Evolutionary conservation across 2,797 vertebrate genomes (phyloP).

Genomic region (Borostomias antarcticus): DNA sequence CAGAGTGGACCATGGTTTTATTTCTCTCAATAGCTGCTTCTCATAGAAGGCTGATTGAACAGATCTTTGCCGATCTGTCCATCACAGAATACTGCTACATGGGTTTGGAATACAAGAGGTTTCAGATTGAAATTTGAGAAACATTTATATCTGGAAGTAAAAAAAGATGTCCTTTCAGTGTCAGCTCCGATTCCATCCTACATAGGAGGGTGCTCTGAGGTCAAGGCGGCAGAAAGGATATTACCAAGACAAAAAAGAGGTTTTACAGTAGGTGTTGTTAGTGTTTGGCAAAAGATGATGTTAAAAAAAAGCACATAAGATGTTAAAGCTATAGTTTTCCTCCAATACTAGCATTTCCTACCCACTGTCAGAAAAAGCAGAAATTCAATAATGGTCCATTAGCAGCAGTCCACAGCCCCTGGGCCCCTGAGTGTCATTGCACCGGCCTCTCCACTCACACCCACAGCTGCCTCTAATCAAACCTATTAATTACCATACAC

Average conservation of each 20-base stretch:
- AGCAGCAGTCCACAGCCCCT: conserved; percentile 21
- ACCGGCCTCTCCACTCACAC: conserved; percentile 42
- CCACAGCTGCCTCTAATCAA: conserved; percentile 47
- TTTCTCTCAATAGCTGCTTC: conserved; percentile 7
- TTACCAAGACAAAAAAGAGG: background rate
- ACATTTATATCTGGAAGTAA: too few species aligned
- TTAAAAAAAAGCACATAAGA: background rate
- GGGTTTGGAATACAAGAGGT: too few species aligned
- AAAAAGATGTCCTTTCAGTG: too few species aligned
- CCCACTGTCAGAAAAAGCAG: background rate
- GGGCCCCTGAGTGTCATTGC: conserved; percentile 26
- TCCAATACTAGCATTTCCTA: background rate
- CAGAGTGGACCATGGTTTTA: conserved; percentile 11
- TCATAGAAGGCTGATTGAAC: too few species aligned
- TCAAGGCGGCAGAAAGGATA: background rate
- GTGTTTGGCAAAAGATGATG: background rate
- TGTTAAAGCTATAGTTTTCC: background rate
- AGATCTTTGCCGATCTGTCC: too few species aligned
- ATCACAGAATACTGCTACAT: too few species aligned
- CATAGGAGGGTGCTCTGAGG: too few species aligned
- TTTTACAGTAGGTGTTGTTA: background rate
- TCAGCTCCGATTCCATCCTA: too few species aligned
- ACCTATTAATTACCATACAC: conserved; percentile 58
- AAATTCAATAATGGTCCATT: conserved; percentile 30
- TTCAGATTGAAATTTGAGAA: background rate